phyloP scores from a whole-genome alignment of 2,888 invertebrate species.

The Epirrita christyi region DNA sequence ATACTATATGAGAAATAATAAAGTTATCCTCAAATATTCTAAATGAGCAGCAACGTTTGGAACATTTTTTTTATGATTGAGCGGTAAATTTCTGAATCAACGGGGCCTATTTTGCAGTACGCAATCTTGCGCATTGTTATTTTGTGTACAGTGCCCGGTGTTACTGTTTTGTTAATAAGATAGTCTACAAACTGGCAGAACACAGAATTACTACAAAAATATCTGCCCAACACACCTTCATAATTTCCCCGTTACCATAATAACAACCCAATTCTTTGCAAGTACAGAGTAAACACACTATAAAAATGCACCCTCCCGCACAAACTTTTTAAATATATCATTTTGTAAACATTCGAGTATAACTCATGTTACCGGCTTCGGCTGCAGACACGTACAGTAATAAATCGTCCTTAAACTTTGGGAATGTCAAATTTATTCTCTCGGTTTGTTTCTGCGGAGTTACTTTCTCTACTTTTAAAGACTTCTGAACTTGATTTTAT shows the following conservation, averaged over 20 bases:
- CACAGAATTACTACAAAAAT: too few species aligned
- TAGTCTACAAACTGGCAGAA: too few species aligned
- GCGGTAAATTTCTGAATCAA: too few species aligned
- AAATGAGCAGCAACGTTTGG: too few species aligned
- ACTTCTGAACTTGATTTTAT: slow-evolving; percentile 23
- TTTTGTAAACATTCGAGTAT: slow-evolving; percentile 58
- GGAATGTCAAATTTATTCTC: slow-evolving; percentile 51
- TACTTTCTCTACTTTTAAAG: slow-evolving; percentile 26
- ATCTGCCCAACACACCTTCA: background rate
- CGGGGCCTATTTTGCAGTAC: too few species aligned
- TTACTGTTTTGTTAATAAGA: too few species aligned
- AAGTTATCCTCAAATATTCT: too few species aligned
- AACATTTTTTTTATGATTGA: too few species aligned
- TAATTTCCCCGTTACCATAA: background rate
- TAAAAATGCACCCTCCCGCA: slow-evolving; percentile 17
- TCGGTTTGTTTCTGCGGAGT: slow-evolving; percentile 39
- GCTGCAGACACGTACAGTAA: slow-evolving; percentile 53
- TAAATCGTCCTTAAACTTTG: slow-evolving; percentile 63
- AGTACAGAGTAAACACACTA: slow-evolving; percentile 9
- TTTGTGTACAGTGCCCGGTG: too few species aligned
- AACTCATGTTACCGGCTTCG: slow-evolving; percentile 59
- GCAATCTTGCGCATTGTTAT: too few species aligned
- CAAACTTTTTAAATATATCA: slow-evolving; percentile 55
- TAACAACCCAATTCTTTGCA: slow-evolving; percentile 18
- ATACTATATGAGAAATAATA: too few species aligned